phyloP scores from a whole-genome alignment of 2,113 vertebrate species.

The Ciconia boyciana region DNA sequence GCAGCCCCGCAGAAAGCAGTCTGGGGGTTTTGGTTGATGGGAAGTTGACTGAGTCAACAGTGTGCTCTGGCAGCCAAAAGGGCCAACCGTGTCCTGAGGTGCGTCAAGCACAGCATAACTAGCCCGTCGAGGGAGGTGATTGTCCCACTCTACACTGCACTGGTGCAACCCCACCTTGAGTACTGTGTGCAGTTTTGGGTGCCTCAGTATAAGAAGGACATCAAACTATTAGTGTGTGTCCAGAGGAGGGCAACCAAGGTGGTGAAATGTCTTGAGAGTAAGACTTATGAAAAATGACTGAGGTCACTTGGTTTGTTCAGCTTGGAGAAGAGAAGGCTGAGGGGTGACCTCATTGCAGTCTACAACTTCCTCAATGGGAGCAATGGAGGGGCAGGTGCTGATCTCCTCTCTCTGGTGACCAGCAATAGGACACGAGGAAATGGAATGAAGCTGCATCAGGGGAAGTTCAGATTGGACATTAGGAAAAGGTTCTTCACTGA shows the following conservation, averaged over 20 bases:
- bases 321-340: background rate
- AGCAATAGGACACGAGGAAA: fast-evolving
- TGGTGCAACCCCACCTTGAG: fast-evolving
- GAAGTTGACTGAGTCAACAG: background rate
- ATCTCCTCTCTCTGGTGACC: background rate
- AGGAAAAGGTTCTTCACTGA: background rate
- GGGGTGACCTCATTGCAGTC: background rate
- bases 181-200: too few species aligned
- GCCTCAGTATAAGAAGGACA: background rate
- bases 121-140: fast-evolving
- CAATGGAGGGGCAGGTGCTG: background rate
- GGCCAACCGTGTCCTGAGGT: background rate
- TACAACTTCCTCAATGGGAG: fast-evolving
- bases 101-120: too few species aligned
- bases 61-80: background rate
- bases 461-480: background rate
- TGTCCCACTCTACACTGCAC: background rate
- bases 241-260: background rate
- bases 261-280: background rate
- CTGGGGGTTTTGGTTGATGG: background rate
- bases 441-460: background rate
- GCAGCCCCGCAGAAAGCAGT: background rate
- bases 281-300: fast-evolving
- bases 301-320: background rate
- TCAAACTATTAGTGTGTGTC: background rate